phyloP scores from a whole-genome alignment of 2,888 invertebrate genomes.

The Tenthredo livida region DNA sequence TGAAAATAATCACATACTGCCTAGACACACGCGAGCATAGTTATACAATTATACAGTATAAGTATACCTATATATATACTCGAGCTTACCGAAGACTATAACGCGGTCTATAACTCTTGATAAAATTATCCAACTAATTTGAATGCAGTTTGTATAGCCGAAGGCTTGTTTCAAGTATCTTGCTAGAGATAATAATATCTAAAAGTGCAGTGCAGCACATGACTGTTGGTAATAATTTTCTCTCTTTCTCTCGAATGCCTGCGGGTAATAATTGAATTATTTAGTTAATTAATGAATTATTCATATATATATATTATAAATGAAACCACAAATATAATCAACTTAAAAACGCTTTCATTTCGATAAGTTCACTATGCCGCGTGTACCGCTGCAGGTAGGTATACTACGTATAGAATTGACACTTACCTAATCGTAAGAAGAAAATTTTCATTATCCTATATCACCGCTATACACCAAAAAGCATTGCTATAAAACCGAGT shows the following conservation, averaged over 20 bases:
- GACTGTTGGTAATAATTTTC: not conserved
- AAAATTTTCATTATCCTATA: conserved; percentile 6
- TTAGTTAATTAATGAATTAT: not conserved
- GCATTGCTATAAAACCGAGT: conserved; percentile 21
- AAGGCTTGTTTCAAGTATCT: conserved; percentile 1
- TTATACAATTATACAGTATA: not conserved
- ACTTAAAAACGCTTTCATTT: not conserved
- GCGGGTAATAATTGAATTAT: not conserved
- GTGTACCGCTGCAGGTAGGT: not conserved
- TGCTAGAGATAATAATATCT: not conserved
- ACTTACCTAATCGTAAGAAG: conserved; percentile 20
- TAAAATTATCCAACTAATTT: conserved; percentile 32
- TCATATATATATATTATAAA: not conserved
- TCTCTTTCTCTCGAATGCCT: not conserved
- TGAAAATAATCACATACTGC: conserved; percentile 17
- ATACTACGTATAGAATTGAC: conserved; percentile 18
- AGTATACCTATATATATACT: not conserved
- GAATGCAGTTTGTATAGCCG: conserved; percentile 9
- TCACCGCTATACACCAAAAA: conserved; percentile 11
- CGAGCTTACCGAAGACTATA: conserved; percentile 5
- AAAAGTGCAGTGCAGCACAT: not conserved
- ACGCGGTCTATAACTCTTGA: conserved; percentile 7
- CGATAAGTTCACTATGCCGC: not conserved
- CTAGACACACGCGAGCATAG: conserved; percentile 1
- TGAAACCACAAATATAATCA: not conserved